Evolutionary conservation across 2,888 invertebrate genomes (phyloP), one percentile per base, ranked within the genome.

Genomic region (Cinara cedri): DNA sequence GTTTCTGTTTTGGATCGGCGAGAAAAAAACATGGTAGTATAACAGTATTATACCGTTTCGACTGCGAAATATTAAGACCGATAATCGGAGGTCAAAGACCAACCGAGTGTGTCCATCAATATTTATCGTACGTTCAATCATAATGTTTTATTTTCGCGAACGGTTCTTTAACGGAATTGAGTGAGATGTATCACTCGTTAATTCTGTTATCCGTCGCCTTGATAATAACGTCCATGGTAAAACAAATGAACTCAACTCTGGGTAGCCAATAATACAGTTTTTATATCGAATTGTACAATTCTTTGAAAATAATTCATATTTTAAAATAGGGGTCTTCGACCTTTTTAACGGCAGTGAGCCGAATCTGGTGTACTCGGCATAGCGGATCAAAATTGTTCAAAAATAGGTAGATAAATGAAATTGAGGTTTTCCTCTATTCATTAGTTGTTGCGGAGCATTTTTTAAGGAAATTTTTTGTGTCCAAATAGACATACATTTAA

Each of bases 101-200:
- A 34, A 62, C 14, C 60, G 16, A 26, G 46, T 72, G 19, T 46
- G 46, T 49, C 26, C 46, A 57, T 72, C 57, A 57, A 63, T 24
- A 44, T 72, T 44, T 21, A n/a, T 34, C 6, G 19, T 26, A n/a
- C 72, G 19, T 60, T 49, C 19, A 34, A 72, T 72, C 21, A 57
- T 34, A 34, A 34, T 6, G n/a, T n/a, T 34, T 3, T 34, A 34
- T 34, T 72, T 62, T 34, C 10, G 21, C 14, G 19, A 49, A 62
- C 51, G 24, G 16, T 60, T 10, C 26, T 34, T 72, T 24, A 11
- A 16, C 24, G 24, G 46, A 49, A 62, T 49, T 9, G 19, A 72
- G 19, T 49, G 60, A 49, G 19, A 72, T 11, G 1, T 51, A 62
- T 72, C 51, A n/a, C 16, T 62, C 16, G 34, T 19, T 21, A n/a